A percentile compares a stretch with the other conserved stretches of the same genome.
phyloP scores from a whole-genome alignment of 2,113 vertebrate species.

The Glaucidium brasilianum region DNA sequence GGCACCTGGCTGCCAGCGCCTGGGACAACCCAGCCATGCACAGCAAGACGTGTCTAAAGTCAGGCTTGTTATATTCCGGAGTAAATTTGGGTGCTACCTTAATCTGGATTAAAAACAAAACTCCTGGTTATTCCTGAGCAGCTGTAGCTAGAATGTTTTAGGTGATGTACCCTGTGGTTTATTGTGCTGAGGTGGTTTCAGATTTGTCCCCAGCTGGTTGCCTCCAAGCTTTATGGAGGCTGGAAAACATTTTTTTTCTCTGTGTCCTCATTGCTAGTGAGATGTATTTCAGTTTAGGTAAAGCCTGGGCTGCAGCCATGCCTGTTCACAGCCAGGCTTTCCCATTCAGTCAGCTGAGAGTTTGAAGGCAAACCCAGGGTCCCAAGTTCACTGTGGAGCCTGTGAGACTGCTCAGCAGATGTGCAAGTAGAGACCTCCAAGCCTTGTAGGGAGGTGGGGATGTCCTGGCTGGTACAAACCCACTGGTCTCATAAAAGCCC shows the following conservation, averaged over 20 bases:
- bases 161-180: not conserved
- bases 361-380: not conserved
- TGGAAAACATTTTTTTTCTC: not conserved
- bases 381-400: not conserved
- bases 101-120: not conserved
- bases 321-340: not conserved
- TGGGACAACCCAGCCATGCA: not conserved
- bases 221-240: not conserved
- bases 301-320: not conserved
- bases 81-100: not conserved
- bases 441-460: not conserved
- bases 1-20: accelerated
- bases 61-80: not conserved
- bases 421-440: not conserved
- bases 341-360: accelerated
- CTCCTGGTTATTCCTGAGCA: not conserved
- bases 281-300: not conserved
- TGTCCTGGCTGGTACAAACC: not conserved
- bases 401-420: not conserved
- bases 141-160: not conserved
- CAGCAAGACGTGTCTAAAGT: not conserved
- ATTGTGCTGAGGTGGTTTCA: not conserved
- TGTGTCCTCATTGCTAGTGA: not conserved
- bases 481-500: not conserved
- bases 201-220: not conserved